Evolutionary conservation across 2,888 invertebrate genomes (phyloP).

Genomic region (Tortrix viridana): DNA sequence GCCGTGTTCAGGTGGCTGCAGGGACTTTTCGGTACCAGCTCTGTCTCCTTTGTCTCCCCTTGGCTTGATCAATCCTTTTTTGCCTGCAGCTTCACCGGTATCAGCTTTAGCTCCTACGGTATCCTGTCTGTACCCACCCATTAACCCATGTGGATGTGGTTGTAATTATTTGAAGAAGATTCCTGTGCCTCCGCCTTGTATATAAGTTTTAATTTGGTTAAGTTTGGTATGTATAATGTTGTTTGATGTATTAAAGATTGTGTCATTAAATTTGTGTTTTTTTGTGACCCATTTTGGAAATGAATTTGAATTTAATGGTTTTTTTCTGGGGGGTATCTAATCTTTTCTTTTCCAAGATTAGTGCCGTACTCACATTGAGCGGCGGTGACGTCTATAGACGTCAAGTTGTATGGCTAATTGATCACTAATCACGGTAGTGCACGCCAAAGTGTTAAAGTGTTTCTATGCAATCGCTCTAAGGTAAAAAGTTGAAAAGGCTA

Average conservation of each 20-base stretch:
- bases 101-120: conserved; percentile 52
- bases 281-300: not conserved
- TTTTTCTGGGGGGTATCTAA: too few relatives aligned
- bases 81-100: conserved; percentile 61
- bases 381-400: too few relatives aligned
- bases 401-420: too few relatives aligned
- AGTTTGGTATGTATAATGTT: conserved; percentile 19
- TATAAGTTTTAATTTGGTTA: conserved; percentile 45
- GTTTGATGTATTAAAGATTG: not conserved
- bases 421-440: too few relatives aligned
- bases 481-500: too few relatives aligned
- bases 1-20: not conserved
- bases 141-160: conserved; percentile 48
- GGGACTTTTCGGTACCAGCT: not conserved
- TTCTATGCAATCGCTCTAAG: too few relatives aligned
- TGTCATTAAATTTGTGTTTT: not conserved
- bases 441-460: too few relatives aligned
- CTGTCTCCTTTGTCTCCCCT: conserved; percentile 11
- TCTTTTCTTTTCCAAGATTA: too few relatives aligned
- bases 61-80: conserved; percentile 49
- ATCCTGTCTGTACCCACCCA: conserved; percentile 49
- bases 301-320: too few relatives aligned
- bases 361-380: too few relatives aligned
- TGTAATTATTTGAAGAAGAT: conserved; percentile 64
- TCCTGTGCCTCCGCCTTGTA: conserved; percentile 65